Base-by-base conservation (phyloP, 2,113 vertebrate species). In the Arothron firmamentum region DNA sequence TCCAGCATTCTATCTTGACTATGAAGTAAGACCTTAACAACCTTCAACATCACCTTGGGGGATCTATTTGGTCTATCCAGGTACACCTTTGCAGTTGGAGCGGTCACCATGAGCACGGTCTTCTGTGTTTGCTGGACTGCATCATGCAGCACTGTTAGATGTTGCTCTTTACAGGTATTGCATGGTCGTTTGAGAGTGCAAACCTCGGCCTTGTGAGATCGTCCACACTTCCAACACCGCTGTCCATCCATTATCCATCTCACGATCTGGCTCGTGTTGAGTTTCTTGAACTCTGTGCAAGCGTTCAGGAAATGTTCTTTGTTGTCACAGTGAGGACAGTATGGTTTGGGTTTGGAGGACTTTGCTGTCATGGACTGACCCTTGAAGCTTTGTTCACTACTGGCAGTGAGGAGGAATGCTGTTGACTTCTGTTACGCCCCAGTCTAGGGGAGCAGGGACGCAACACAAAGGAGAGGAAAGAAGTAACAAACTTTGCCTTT, bases 21-120 rank as follows among this genome's bases (percentile, higher is more conserved):
- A 10, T 66, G 23, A 1, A 70, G 45, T 13, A 64, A 38, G 9
- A 79, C 59, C 16, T 46, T 52, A 6, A 72, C 42, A 15, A 79
- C 25, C 21, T 75, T 69, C 12, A 75, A 17, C 14, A 53, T 61
- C 8, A 61, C 47, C n/a, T 48, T 51, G 47, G 17, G 15, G 19
- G 49, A 23, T 10, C 45, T 4, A n/a, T 41, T 38, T 31, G 31
- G 59, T 34, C 28, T 11, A 5, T 59, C 45, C 5, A 59, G 15
- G 17, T 68, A 55, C 4, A 61, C 42, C 10, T 53, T 59, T 17
- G 41, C 3, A 10, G 31, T 21, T 0, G 56, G 50, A 31, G 18
- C 18, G 0, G n/a, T 25, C 5, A 66, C 63, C 54, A 66, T 67
- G 23, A 67, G 28, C 0, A 67, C 43, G 1, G 10, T 54, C n/a